Percentiles rank a stretch among this genome's conserved stretches.
Conservation (phyloP, 2,113 vertebrate species). For the Pseudorhombus dupliciocellatus region DNA sequence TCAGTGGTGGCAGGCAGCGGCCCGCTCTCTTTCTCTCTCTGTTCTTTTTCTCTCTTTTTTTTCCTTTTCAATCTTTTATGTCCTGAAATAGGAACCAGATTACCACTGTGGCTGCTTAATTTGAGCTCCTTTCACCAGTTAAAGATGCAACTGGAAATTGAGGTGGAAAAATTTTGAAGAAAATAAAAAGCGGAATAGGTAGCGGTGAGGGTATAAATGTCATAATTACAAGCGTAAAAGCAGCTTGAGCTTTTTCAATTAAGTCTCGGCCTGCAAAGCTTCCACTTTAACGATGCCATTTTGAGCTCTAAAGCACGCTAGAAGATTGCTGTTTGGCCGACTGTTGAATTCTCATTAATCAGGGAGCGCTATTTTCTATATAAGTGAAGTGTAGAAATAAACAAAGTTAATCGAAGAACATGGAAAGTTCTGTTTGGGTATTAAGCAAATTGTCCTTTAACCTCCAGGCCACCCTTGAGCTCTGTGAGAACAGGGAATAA, state of each 20-base stretch:
- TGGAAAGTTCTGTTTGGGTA: neutral
- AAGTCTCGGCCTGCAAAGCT: constrained; percentile 38
- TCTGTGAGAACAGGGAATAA: constrained; percentile 20
- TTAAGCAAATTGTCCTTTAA: constrained; percentile 17
- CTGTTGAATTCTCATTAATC: constrained; percentile 32
- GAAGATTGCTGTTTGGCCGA: constrained; percentile 14
- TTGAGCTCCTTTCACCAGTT: constrained; percentile 72
- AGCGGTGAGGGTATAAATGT: constrained; percentile 64
- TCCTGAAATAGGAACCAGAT: constrained; percentile 83
- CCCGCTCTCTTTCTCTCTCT: constrained; percentile 59
- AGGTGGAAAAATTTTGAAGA: constrained; percentile 70
- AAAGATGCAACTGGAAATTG: constrained; percentile 80
- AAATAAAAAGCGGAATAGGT: constrained; percentile 62
- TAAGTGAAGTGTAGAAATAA: constrained; percentile 2
- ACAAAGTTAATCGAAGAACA: neutral
- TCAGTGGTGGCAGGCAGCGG: constrained; percentile 76
- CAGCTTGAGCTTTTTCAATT: constrained; percentile 66
- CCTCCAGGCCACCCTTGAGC: constrained; percentile 11
- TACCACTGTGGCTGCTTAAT: constrained; percentile 77
- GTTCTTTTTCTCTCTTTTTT: constrained; percentile 72
- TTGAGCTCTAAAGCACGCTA: constrained; percentile 12
- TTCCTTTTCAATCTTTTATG: constrained; percentile 79
- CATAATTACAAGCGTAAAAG: constrained; percentile 77
- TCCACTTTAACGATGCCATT: constrained; percentile 54
- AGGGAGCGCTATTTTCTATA: constrained; percentile 11